Base-by-base conservation (phyloP, 2,888 invertebrate genomes). In the Myopa testacea region DNA sequence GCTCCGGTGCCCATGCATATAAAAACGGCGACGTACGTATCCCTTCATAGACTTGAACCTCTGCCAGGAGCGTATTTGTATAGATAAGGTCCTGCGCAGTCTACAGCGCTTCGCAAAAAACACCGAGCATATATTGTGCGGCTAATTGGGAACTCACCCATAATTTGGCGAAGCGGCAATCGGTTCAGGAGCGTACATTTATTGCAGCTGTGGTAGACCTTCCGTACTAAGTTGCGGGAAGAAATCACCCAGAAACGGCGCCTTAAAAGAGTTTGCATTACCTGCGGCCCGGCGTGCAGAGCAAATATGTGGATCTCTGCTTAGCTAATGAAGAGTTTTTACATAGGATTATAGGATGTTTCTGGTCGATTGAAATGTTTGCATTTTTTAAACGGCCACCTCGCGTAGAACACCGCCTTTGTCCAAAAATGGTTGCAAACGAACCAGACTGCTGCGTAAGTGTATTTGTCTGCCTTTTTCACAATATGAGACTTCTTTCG, bases 261-360 rank as follows among this genome's bases (percentile, higher is more conserved):
- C 26, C 26, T 26, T 26, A 26, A 26, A 26, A 26, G 26, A 26
- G 26, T 26, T 26, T 26, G 26, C 26, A 26, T 26, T 26, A 26
- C 26, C 26, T 26, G 26, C 26, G n/a, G n/a, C n/a, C n/a, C n/a
- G n/a, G n/a, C n/a, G n/a, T n/a, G n/a, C n/a, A n/a, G n/a, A n/a
- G n/a, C n/a, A n/a, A n/a, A n/a, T n/a, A n/a, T n/a, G n/a, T n/a
- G n/a, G n/a, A n/a, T n/a, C n/a, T n/a, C 8, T 55, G 26, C 16
- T 38, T 62, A n/a, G 78, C 58, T 12, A 75, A 58, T 16, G 75
- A 19, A 38, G 73, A 73, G n/a, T n/a, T 71, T 58, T 70, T 71
- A 12, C 65, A 71, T 10, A 78, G 50, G 16, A 75, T 71, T 16
- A 71, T 71, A 14, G 78, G 78, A 45, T 70, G 67, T 19, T 71